These are phyloP conservation scores for Tragulus kanchil DNA, from an alignment of 2,113 vertebrate species.

Conservation along the genomic window DNA sequence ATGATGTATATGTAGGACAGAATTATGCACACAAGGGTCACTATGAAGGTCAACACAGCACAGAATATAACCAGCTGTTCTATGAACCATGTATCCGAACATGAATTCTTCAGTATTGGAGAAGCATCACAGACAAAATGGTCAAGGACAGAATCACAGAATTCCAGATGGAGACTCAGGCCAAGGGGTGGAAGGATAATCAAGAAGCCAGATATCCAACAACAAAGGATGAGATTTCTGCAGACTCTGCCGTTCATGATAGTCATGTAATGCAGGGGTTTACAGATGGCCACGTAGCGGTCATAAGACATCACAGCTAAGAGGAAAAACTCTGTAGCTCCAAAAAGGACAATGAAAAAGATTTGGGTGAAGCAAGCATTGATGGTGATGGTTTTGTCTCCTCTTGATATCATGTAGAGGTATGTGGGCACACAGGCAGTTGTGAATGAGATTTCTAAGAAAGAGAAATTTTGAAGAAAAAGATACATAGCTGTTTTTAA, in stretches of 20 bases:
- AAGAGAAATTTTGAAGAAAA: slow-evolving; percentile 8
- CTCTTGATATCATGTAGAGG: neutral
- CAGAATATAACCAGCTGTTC: slow-evolving; percentile 25
- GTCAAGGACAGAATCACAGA: slow-evolving; percentile 17
- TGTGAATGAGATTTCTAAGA: neutral
- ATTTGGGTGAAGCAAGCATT: neutral
- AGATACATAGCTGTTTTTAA: neutral
- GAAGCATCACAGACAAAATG: neutral
- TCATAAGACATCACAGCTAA: slow-evolving; percentile 60
- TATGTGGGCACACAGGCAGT: neutral
- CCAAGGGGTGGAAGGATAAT: neutral
- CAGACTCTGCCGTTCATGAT: neutral
- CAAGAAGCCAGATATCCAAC: neutral
- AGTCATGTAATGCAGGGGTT: neutral
- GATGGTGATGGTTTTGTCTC: neutral
- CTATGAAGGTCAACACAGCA: slow-evolving; percentile 38
- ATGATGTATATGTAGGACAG: slow-evolving; percentile 67
- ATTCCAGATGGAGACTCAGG: neutral
- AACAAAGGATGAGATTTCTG: neutral
- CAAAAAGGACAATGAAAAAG: slow-evolving; percentile 20
- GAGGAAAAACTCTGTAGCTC: slow-evolving; percentile 41
- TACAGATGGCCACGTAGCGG: neutral
- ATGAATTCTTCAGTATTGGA: slow-evolving; percentile 52
- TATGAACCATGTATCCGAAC: neutral
- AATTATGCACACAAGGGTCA: neutral